Conservation (phyloP, 2,113 vertebrate genomes). For the Nannospalax galili region DNA sequence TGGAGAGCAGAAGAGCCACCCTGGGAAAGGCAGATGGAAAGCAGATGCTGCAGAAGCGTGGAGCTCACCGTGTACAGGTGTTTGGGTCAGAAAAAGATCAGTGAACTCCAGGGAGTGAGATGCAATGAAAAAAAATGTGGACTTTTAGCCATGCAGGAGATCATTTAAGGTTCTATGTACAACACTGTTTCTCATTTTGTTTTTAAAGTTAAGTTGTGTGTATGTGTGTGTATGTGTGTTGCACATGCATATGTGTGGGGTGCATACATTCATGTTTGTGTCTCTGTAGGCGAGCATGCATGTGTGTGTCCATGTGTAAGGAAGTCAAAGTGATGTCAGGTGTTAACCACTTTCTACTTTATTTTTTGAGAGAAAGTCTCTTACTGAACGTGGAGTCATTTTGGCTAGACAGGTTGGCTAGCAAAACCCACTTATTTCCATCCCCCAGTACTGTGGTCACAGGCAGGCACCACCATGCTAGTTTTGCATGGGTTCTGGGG, state of each 20-base stretch:
- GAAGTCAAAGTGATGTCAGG: neutral
- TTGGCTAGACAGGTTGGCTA: neutral
- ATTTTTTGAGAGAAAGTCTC: neutral
- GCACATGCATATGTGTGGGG: neutral
- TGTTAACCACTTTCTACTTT: neutral
- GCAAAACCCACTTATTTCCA: neutral
- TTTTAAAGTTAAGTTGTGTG: neutral
- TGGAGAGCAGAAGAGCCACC: neutral
- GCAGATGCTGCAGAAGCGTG: no score
- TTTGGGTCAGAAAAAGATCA: neutral
- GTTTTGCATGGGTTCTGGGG: neutral
- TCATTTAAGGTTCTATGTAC: neutral
- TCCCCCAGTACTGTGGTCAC: accelerated
- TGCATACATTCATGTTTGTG: no score
- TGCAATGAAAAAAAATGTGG: neutral
- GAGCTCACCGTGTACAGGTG: neutral
- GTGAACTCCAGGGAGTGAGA: neutral
- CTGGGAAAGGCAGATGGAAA: neutral
- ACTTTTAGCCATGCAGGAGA: neutral
- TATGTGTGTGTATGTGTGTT: no score
- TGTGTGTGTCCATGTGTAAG: neutral
- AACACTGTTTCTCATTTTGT: neutral
- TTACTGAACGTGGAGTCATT: neutral
- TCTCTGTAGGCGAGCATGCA: neutral
- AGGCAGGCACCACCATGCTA: neutral